A percentile compares a stretch with the other conserved stretches of the same genome.
Conservation (phyloP, 2,113 vertebrate genomes). For the Montifringilla adamsi region DNA sequence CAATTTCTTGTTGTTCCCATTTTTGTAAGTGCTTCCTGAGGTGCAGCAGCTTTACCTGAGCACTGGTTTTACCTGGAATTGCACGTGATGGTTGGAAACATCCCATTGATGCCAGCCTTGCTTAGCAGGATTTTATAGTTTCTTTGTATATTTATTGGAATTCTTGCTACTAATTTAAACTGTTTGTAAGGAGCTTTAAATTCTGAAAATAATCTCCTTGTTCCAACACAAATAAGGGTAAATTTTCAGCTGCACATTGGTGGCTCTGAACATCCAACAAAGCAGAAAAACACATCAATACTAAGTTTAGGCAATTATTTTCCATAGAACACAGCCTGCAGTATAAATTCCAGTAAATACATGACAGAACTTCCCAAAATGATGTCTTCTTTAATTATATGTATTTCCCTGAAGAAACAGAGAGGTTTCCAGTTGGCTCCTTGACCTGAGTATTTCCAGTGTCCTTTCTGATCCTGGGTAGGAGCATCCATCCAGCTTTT, state of each 20-base stretch:
- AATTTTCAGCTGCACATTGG: background rate
- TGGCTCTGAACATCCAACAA: background rate
- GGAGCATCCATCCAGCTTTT: background rate
- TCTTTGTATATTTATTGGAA: background rate
- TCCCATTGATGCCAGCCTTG: background rate
- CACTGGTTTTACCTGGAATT: background rate
- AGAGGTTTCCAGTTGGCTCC: background rate
- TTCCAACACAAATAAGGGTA: background rate
- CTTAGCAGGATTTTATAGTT: background rate
- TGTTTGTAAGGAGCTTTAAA: background rate
- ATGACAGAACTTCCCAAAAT: background rate
- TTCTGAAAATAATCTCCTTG: background rate
- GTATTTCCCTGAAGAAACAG: background rate
- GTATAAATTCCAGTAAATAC: constrained; percentile 11
- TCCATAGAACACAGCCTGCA: background rate
- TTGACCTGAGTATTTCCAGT: background rate
- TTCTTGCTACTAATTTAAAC: background rate
- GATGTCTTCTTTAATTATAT: background rate
- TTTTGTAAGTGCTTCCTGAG: background rate
- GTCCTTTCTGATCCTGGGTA: background rate
- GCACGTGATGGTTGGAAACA: accelerated
- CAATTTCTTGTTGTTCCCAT: accelerated
- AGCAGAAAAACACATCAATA: background rate
- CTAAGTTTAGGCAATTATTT: background rate
- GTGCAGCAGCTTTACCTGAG: background rate